Conservation (phyloP, 2,797 vertebrate species). For the Pseudochirops cupreus region DNA sequence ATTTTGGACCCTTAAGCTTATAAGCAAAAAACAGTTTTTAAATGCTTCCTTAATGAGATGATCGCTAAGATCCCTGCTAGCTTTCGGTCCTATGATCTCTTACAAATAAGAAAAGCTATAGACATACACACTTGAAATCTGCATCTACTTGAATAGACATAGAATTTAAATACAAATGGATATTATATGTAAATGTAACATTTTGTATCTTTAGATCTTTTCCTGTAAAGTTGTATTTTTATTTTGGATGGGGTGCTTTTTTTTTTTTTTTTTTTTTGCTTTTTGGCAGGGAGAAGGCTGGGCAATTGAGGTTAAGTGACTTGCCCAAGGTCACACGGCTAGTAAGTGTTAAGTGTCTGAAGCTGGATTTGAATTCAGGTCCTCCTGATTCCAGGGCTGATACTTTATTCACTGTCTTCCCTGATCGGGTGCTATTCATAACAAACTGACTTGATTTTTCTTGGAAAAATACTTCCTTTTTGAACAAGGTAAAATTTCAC, state of each 20-base stretch:
- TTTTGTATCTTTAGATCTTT: neutral
- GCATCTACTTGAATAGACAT: neutral
- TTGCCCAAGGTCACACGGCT: too few species aligned
- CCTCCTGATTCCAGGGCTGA: too few species aligned
- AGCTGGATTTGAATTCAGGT: too few species aligned
- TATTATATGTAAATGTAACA: neutral
- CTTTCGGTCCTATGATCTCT: conserved; percentile 48
- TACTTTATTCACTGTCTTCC: too few species aligned
- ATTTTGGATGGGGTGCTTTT: neutral
- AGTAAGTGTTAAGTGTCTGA: too few species aligned
- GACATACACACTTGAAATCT: neutral
- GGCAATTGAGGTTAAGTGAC: too few species aligned
- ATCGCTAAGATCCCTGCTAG: conserved; percentile 33
- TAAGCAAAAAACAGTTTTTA: conserved; percentile 25
- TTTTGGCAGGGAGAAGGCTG: too few species aligned
- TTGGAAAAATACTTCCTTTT: neutral
- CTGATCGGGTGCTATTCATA: neutral
- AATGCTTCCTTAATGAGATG: conserved; percentile 39
- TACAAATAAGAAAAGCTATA: neutral
- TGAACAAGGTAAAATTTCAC: neutral
- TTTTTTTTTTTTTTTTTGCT: too few species aligned
- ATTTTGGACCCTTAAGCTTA: conserved; percentile 45
- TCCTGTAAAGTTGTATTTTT: neutral
- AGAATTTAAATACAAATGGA: neutral
- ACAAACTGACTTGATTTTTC: neutral